Base-by-base conservation (phyloP, 2,113 vertebrate species). In the Prietella phreatophila region DNA sequence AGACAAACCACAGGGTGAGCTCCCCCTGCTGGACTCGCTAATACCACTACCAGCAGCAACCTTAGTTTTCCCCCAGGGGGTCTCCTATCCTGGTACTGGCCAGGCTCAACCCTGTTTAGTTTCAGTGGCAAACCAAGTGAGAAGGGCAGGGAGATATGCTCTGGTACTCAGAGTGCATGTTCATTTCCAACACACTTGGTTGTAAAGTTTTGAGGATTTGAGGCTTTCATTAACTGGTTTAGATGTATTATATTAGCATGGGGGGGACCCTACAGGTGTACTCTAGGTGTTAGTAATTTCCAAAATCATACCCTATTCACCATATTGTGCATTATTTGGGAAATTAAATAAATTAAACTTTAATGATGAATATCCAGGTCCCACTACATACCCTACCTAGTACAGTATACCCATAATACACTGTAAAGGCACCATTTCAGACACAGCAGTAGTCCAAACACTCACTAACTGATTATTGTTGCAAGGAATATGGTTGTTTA, bases 181-280 rank as follows among this genome's bases (percentile, higher is more conserved):
- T 42, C 33, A 87, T 53, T 55, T 61, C n/a, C 50, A 88, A 42
- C 27, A 83, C 25, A n/a, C 36, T 27, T 61, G 81, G 27, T 17
- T 30, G 10, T 63, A 65, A 9, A 17, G 19, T 63, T 63, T 67
- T 17, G 11, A 50, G 36, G 25, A 9, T 63, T 84, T 71, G 20
- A 50, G 36, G 14, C 19, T 63, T 84, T 71, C 25, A 84, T 84
- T 22, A 33, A 20, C 7, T 60, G 80, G 3, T n/a, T 69, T 42
- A 84, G 63, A 20, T 33, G 42, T 67, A 27, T 84, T 84, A 14
- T 42, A 47, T 67, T 84, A 11, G 17, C 25, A 67, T 5, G 30
- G 20, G 22, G 13, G n/a, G 4, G 27, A 61, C 4, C 56, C 20
- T 65, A 39, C 39, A 47, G 82, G 14, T 55, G 5, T 8, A 9